These are phyloP conservation scores for Psilopsiagon aymara DNA, from an alignment of 2,113 vertebrate species.

Conservation along the genomic window DNA sequence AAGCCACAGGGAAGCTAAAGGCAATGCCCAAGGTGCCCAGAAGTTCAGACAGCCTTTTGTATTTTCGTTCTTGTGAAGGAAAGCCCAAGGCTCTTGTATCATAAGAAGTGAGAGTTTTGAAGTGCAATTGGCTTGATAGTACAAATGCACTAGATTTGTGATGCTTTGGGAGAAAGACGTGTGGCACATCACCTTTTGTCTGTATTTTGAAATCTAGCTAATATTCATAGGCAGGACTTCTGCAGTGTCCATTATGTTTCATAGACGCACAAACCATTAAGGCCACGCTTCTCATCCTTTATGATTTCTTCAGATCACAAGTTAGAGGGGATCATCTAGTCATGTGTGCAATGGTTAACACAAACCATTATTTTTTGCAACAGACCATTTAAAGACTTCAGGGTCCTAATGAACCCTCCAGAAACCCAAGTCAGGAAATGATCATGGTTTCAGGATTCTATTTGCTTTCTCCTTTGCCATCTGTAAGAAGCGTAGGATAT, in stretches of 20 bases:
- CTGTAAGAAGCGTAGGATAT: background rate
- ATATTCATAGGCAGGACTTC: background rate
- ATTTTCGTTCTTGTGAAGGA: background rate
- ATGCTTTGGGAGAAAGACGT: background rate
- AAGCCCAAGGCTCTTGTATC: constrained; percentile 13
- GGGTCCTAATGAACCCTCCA: background rate
- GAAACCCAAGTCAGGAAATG: background rate
- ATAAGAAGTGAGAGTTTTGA: background rate
- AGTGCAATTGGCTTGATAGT: background rate
- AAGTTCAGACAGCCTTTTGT: constrained; percentile 1
- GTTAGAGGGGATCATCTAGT: background rate
- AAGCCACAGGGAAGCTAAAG: background rate
- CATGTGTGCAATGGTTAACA: background rate
- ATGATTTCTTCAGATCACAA: background rate
- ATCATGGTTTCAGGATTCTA: background rate
- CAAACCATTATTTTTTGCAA: background rate
- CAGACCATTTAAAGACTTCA: background rate
- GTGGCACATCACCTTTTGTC: rapidly evolving
- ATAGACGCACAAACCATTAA: background rate
- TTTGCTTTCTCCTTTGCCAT: background rate
- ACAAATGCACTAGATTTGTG: background rate
- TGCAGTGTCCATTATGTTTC: background rate
- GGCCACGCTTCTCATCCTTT: background rate
- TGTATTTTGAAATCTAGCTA: background rate
- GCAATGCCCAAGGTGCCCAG: constrained; percentile 39